Evolutionary conservation across 2,797 vertebrate genomes (phyloP).

Genomic region (Darevskia nairensis): DNA sequence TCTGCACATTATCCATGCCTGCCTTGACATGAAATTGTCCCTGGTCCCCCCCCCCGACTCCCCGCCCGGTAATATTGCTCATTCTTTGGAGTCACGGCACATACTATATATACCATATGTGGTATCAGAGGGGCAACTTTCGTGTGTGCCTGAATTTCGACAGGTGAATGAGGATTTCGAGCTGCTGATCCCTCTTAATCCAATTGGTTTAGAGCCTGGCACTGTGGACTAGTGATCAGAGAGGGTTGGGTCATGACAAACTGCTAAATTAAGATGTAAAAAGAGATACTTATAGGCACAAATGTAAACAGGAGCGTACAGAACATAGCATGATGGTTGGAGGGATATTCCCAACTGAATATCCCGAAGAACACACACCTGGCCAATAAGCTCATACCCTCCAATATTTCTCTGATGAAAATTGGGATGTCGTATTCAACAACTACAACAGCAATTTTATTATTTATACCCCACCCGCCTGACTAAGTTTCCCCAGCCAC

Average conservation of each 20-base stretch:
- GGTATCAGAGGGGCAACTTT: accelerated
- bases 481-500: too few relatives aligned
- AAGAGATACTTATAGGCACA: background rate
- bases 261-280: background rate
- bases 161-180: background rate
- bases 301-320: background rate
- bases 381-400: background rate
- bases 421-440: too few relatives aligned
- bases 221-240: background rate
- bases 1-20: slow-evolving; percentile 18
- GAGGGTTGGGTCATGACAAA: background rate
- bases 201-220: slow-evolving; percentile 1
- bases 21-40: slow-evolving; percentile 13
- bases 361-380: background rate
- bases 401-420: too few relatives aligned
- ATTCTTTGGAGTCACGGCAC: background rate
- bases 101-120: background rate
- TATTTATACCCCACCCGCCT: too few relatives aligned
- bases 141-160: slow-evolving; percentile 2
- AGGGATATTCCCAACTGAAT: background rate
- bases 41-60: too few relatives aligned
- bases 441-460: too few relatives aligned
- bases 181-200: background rate
- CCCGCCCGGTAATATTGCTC: too few relatives aligned
- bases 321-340: background rate